These are phyloP conservation scores for Dynastes hyllus DNA, from an alignment of 2,888 invertebrate genomes.

Conservation along the genomic window DNA sequence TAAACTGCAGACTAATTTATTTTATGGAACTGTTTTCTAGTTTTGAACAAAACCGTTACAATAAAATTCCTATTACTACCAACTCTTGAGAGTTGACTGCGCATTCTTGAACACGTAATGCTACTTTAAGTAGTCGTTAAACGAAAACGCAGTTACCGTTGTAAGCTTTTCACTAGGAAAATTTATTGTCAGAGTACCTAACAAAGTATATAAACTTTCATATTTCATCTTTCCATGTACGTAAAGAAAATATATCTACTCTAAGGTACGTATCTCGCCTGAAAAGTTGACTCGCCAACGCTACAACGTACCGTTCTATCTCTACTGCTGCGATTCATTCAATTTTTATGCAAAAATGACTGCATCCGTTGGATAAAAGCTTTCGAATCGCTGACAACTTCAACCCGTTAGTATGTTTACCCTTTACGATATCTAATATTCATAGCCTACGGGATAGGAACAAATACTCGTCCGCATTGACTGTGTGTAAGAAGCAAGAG, in stretches of 20 bases:
- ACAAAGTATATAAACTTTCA: conserved; percentile 11
- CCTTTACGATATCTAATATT: conserved; percentile 56
- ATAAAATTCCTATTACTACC: neutral
- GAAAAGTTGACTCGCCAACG: conserved; percentile 17
- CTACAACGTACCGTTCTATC: neutral
- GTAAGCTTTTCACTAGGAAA: conserved; percentile 12
- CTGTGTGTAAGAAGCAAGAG: conserved; percentile 27
- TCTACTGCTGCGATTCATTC: conserved; percentile 39
- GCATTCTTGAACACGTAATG: neutral
- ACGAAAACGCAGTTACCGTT: conserved; percentile 1
- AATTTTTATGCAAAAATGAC: conserved; percentile 48
- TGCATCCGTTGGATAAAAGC: conserved; percentile 46
- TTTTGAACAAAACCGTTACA: no score
- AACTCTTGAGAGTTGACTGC: neutral
- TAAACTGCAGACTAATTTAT: no score
- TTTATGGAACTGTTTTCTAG: no score
- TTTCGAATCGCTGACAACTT: conserved; percentile 43
- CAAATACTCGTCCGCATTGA: conserved; percentile 38
- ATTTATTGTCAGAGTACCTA: conserved; percentile 5
- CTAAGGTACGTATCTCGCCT: neutral
- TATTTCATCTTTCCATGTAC: conserved; percentile 3
- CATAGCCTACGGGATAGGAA: conserved; percentile 56
- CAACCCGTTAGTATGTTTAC: conserved; percentile 50
- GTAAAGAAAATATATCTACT: conserved; percentile 4
- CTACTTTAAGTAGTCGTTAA: neutral